phyloP scores from a whole-genome alignment of 2,113 vertebrate species.

The Amphiprion percula region DNA sequence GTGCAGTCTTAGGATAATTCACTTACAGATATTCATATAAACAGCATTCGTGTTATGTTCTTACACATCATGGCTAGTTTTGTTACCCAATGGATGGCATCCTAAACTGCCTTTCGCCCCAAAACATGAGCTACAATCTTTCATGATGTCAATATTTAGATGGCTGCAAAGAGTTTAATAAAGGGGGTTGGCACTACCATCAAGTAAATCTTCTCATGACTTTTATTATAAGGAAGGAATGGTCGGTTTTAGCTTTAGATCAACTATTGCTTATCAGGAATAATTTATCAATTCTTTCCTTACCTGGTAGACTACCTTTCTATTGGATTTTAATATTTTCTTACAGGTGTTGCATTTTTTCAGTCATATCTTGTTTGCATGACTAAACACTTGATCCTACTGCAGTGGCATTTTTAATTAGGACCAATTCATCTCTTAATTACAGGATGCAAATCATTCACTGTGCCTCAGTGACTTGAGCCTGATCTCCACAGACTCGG shows the following conservation, averaged over 20 bases:
- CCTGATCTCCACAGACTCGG: slow-evolving; percentile 96
- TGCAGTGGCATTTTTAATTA: slow-evolving; percentile 24
- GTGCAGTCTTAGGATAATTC: neutral
- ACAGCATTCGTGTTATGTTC: too few relatives aligned
- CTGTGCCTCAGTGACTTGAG: slow-evolving; percentile 97
- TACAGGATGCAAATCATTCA: slow-evolving; percentile 96
- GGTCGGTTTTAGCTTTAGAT: too few relatives aligned
- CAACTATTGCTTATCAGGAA: too few relatives aligned
- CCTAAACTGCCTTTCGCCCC: too few relatives aligned
- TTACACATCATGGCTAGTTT: too few relatives aligned
- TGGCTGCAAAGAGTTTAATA: neutral
- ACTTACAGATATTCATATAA: neutral
- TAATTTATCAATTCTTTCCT: too few relatives aligned
- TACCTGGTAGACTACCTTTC: too few relatives aligned
- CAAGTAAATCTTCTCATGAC: neutral
- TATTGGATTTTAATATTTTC: neutral
- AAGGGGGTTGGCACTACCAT: neutral
- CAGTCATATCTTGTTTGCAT: slow-evolving; percentile 12
- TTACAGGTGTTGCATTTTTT: neutral
- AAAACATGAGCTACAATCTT: too few relatives aligned
- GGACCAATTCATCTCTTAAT: slow-evolving; percentile 45
- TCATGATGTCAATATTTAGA: neutral
- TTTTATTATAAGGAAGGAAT: too few relatives aligned
- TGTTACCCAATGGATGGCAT: too few relatives aligned
- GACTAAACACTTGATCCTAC: slow-evolving; percentile 20